Percentiles rank a stretch among this genome's conserved stretches.
Evolutionary conservation across 2,113 vertebrate species (phyloP).

Genomic region (Polypterus bichir): DNA sequence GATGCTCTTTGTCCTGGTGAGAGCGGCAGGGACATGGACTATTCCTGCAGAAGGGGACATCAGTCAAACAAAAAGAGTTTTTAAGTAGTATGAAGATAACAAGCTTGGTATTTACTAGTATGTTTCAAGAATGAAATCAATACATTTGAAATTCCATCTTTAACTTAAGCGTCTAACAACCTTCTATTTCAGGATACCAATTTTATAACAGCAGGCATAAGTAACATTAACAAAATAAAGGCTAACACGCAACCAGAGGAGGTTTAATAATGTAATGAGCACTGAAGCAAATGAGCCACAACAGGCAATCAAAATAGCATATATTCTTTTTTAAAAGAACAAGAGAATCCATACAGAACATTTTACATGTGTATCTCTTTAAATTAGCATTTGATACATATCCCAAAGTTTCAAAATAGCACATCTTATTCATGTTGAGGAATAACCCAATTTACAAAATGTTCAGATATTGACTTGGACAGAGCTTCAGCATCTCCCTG

Average conservation of each 20-base stretch:
- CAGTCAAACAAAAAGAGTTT: too few relatives aligned
- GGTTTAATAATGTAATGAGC: too few relatives aligned
- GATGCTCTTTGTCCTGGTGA: too few relatives aligned
- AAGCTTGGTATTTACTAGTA: background rate
- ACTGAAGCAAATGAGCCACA: too few relatives aligned
- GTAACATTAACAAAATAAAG: too few relatives aligned
- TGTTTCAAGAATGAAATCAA: background rate
- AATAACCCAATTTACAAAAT: background rate
- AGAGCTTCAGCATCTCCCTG: background rate
- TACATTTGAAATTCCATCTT: background rate
- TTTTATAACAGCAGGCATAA: too few relatives aligned
- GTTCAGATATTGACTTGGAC: background rate
- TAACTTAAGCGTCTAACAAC: background rate
- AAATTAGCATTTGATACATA: background rate
- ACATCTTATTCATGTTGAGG: background rate
- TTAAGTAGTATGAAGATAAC: too few relatives aligned
- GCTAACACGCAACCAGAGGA: too few relatives aligned
- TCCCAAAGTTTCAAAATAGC: background rate
- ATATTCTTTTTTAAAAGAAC: background rate
- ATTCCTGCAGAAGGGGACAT: too few relatives aligned
- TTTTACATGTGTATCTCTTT: background rate
- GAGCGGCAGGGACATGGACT: too few relatives aligned
- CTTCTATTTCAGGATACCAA: too few relatives aligned
- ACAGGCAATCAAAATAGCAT: background rate
- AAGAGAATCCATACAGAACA: background rate